These are phyloP conservation scores for Cyclura pinguis DNA, from an alignment of 2,797 vertebrate genomes.

Conservation along the genomic window DNA sequence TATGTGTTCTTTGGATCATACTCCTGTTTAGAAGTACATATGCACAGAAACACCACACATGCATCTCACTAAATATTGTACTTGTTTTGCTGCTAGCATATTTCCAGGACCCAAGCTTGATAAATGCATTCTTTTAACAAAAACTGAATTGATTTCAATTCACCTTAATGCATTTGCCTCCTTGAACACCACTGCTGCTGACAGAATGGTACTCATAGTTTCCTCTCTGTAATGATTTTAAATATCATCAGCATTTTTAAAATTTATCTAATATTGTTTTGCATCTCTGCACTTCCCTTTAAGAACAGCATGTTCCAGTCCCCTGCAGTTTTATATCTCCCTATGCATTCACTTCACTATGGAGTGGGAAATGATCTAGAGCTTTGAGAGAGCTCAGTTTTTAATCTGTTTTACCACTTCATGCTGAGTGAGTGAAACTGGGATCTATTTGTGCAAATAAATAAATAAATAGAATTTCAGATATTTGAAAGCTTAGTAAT, in stretches of 20 bases:
- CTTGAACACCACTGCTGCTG: slow-evolving; percentile 70
- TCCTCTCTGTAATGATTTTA: slow-evolving; percentile 76
- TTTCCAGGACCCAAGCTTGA: slow-evolving; percentile 60
- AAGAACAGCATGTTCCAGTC: slow-evolving; percentile 69
- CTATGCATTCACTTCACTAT: slow-evolving; percentile 65
- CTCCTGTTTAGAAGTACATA: neutral
- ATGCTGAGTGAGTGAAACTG: slow-evolving; percentile 52
- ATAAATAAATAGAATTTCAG: neutral
- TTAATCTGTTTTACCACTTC: slow-evolving; percentile 52
- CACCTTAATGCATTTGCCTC: slow-evolving; percentile 66
- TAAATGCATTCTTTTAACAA: slow-evolving; percentile 73
- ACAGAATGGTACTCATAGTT: slow-evolving; percentile 74
- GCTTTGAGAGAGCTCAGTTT: slow-evolving; percentile 53
- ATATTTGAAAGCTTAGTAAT: neutral
- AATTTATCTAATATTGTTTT: slow-evolving; percentile 68
- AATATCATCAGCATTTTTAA: slow-evolving; percentile 76
- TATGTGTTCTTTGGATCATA: neutral
- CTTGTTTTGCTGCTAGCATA: slow-evolving; percentile 53
- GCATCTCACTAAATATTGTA: slow-evolving; percentile 32
- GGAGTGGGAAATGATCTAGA: slow-evolving; percentile 69
- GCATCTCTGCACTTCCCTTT: slow-evolving; percentile 74
- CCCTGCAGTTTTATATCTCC: slow-evolving; percentile 78
- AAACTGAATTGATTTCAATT: slow-evolving; percentile 71
- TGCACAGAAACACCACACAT: neutral
- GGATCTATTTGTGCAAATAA: neutral